phyloP scores from a whole-genome alignment of 2,797 vertebrate genomes.

The Sarcoramphus papa region DNA sequence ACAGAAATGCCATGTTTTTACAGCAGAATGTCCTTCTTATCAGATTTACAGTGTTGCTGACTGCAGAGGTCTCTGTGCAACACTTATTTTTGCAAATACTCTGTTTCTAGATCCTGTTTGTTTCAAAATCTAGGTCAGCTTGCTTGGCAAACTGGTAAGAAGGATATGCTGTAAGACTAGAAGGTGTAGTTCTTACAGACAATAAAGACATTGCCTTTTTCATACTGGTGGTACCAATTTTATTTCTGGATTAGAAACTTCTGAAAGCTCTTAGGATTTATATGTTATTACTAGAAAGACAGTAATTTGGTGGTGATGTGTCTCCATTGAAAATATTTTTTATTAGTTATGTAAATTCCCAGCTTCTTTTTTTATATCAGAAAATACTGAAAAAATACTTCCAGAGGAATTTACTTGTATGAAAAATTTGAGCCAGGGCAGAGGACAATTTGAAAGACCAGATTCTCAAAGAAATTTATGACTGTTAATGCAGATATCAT shows the following conservation, averaged over 20 bases:
- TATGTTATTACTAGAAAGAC: neutral
- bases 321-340: neutral
- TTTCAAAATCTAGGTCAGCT: constrained; percentile 61
- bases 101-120: constrained; percentile 48
- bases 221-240: neutral
- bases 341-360: neutral
- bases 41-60: neutral
- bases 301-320: neutral
- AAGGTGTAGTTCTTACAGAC: neutral
- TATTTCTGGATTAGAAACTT: neutral
- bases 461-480: neutral
- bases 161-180: neutral
- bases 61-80: constrained; percentile 6
- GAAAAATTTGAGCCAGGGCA: neutral
- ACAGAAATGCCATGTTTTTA: neutral
- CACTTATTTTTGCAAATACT: constrained; percentile 25
- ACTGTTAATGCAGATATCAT: neutral
- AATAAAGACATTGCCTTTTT: neutral
- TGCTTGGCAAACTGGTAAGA: neutral
- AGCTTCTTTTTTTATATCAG: neutral
- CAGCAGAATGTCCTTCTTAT: neutral
- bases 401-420: neutral
- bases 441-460: neutral
- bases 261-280: neutral
- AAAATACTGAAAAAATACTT: neutral